phyloP scores from a whole-genome alignment of 2,797 vertebrate genomes.

The Liasis olivaceus region DNA sequence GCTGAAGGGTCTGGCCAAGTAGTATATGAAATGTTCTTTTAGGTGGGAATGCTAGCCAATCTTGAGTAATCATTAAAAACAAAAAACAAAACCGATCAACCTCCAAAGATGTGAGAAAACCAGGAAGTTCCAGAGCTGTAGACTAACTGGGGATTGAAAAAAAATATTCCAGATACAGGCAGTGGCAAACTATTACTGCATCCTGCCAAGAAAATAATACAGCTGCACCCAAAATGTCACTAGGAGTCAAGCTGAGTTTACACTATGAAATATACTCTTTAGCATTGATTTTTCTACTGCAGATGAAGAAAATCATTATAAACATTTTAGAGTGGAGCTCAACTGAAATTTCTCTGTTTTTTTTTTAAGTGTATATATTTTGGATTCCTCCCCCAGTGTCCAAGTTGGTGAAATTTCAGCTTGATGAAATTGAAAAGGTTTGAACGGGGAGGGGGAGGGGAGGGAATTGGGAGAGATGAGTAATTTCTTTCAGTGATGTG shows the following conservation, averaged over 20 bases:
- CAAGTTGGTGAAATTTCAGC: neutral
- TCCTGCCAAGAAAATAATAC: neutral
- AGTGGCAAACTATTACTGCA: neutral
- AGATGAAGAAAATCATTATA: neutral
- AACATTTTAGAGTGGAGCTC: neutral
- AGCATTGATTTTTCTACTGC: neutral
- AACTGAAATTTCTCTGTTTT: neutral
- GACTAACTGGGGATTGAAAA: neutral
- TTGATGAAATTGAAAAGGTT: neutral
- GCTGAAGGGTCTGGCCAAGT: neutral
- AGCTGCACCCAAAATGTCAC: neutral
- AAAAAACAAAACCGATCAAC: neutral
- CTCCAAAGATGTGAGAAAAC: neutral
- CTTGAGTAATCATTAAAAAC: neutral
- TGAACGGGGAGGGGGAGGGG: neutral
- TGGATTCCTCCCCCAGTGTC: no score
- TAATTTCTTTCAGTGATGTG: neutral
- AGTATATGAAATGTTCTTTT: neutral
- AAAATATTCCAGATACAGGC: neutral
- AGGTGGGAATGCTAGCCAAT: neutral
- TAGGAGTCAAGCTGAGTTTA: neutral
- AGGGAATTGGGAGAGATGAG: neutral
- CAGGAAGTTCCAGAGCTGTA: neutral
- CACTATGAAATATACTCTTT: neutral
- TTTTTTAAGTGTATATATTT: neutral